A percentile compares a stretch with the other conserved stretches of the same genome.
phyloP scores from a whole-genome alignment of 2,797 vertebrate genomes.

The Tapirus indicus region DNA sequence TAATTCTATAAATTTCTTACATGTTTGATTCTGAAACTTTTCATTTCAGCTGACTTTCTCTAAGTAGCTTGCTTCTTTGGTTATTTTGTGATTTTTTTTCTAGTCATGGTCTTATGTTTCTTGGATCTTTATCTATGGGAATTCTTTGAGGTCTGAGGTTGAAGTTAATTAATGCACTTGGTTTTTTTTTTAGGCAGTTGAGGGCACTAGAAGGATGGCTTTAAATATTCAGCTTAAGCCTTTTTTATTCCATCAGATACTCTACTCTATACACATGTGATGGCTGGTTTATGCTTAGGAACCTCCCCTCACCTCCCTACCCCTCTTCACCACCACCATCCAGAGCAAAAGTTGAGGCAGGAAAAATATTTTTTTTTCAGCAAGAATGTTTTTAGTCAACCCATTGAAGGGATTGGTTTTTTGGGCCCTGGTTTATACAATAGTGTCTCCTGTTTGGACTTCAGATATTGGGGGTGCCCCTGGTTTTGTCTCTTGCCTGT shows the following conservation, averaged over 20 bases:
- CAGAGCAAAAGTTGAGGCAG: neutral
- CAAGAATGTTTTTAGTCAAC: slow-evolving; percentile 25
- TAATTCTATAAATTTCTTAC: neutral
- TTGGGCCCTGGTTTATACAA: neutral
- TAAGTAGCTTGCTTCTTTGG: neutral
- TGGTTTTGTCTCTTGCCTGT: neutral
- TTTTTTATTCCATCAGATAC: neutral
- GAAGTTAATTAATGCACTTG: neutral
- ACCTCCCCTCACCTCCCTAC: neutral
- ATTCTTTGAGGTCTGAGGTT: neutral
- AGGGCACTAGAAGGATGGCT: neutral
- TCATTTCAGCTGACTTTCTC: neutral
- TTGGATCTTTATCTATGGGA: neutral
- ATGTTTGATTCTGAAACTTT: neutral
- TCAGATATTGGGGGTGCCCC: neutral
- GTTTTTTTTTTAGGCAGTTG: neutral
- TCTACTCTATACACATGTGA: neutral
- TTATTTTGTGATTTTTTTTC: neutral
- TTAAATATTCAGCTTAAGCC: neutral
- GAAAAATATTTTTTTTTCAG: neutral
- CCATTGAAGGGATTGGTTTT: neutral
- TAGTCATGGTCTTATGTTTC: neutral
- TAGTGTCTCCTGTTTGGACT: neutral
- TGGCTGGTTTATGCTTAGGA: neutral
- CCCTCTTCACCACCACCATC: neutral